A percentile compares a stretch with the other conserved stretches of the same genome.
phyloP scores from a whole-genome alignment of 2,888 invertebrate genomes.

The Gerris lacustris region DNA sequence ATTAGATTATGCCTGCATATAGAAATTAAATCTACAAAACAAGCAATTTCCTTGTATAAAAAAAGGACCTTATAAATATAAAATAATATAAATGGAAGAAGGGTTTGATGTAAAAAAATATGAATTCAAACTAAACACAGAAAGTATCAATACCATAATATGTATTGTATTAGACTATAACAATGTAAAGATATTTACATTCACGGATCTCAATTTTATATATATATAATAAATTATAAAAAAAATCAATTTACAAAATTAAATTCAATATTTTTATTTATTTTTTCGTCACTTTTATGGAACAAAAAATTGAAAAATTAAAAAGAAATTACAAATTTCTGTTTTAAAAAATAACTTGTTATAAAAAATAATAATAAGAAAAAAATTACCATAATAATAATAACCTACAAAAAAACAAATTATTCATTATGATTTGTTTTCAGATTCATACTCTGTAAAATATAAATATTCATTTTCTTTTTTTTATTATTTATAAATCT shows the following conservation, averaged over 20 bases:
- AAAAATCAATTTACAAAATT: slow-evolving; percentile 10
- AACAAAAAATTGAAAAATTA: neutral
- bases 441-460: slow-evolving; percentile 9
- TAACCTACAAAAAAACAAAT: neutral
- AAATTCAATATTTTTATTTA: neutral
- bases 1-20: too few relatives aligned
- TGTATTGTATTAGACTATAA: slow-evolving; percentile 12
- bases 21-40: too few relatives aligned
- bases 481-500: neutral
- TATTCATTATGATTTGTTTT: neutral
- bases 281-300: neutral
- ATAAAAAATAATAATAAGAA: neutral
- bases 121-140: neutral
- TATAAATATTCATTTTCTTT: neutral
- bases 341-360: neutral
- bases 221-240: slow-evolving; percentile 10
- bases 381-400: neutral
- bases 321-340: neutral
- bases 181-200: slow-evolving; percentile 10
- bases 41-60: too few relatives aligned
- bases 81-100: too few relatives aligned
- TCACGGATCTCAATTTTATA: neutral
- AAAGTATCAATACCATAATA: slow-evolving; percentile 4
- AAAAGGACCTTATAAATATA: too few relatives aligned
- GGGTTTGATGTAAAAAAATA: neutral